Evolutionary conservation across 2,113 vertebrate species (phyloP), one percentile per base, ranked within the genome.

Genomic region (Aramus guarauna): DNA sequence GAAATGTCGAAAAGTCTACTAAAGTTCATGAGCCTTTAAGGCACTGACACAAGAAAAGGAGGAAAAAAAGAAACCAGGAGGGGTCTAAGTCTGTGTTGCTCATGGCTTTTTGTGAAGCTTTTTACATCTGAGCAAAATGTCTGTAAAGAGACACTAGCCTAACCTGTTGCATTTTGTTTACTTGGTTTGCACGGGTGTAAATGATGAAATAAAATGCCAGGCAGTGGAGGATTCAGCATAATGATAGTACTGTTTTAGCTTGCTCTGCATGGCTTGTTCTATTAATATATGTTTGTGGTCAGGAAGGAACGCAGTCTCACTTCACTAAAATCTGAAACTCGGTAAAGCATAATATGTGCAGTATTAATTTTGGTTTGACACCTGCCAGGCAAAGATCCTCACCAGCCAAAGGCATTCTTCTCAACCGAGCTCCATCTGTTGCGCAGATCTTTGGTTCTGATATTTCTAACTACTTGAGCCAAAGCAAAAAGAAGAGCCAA

Each of bases 281-380:
- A 95, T 97, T 96, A 93, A 93, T 97, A 94, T 41, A 85, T 34
- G 26, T 85, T 90, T 85, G 87, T 93, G 96, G 95, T 94, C 89
- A 76, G 93, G 37, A 85, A 96, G 77, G 91, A 96, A 90, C 0
- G 16, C 67, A 39, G 84, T 90, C 93, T 96, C 89, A 88, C 88
- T 95, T 95, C 0, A 2, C 92, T 96, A 88, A 91, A 88, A 85
- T 96, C 79, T 88, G 87, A 93, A 88, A 64, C 83, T 93, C 18
- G 2, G 71, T 93, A 91, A 78, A 88, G 79, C 59, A 32, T 92
- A 95, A 71, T 96, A 95, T 90, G 52, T 88, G 81, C 92, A 94
- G 81, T 67, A 95, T 97, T 97, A 96, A 96, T 96, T 95, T 96
- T 94, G 94, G 88, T 94, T 96, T 96, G 90, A 97, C 93, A 96